A percentile compares a stretch with the other conserved stretches of the same genome.
phyloP scores from a whole-genome alignment of 2,797 vertebrate genomes.

The Scleropages formosus region DNA sequence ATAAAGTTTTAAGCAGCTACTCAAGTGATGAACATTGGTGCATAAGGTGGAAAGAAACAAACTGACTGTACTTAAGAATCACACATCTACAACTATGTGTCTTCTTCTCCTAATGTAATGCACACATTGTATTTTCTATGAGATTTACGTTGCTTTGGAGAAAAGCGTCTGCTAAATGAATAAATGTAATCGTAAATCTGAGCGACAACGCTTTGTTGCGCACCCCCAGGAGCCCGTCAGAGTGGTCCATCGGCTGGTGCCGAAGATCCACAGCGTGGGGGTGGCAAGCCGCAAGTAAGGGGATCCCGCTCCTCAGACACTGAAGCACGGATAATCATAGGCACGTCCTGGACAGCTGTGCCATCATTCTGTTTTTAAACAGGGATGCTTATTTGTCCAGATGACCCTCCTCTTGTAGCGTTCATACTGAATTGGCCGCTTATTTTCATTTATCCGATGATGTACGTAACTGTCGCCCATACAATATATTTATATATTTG shows the following conservation, averaged over 20 bases:
- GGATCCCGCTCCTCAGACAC: background rate
- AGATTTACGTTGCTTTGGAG: too few species aligned
- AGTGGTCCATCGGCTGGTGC: constrained; percentile 11
- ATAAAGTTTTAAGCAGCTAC: too few species aligned
- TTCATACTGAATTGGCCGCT: background rate
- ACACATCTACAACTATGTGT: too few species aligned
- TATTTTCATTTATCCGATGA: background rate
- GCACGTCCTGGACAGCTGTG: constrained; percentile 18
- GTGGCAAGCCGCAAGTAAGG: background rate
- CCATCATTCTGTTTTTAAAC: constrained; percentile 31
- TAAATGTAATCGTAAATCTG: too few species aligned
- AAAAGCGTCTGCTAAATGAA: too few species aligned
- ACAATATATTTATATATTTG: too few species aligned
- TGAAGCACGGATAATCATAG: background rate
- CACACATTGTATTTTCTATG: too few species aligned
- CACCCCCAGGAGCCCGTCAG: background rate
- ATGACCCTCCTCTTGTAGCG: background rate
- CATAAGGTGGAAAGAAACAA: too few species aligned
- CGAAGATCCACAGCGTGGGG: constrained; percentile 16
- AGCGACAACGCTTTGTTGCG: constrained; percentile 8
- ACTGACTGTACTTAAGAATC: too few species aligned
- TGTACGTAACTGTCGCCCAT: too few species aligned
- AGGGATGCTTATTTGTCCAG: constrained; percentile 22
- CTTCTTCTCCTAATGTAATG: too few species aligned
- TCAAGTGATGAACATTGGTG: too few species aligned